phyloP scores from a whole-genome alignment of 2,797 vertebrate species.

The Rhynchotus rufescens region DNA sequence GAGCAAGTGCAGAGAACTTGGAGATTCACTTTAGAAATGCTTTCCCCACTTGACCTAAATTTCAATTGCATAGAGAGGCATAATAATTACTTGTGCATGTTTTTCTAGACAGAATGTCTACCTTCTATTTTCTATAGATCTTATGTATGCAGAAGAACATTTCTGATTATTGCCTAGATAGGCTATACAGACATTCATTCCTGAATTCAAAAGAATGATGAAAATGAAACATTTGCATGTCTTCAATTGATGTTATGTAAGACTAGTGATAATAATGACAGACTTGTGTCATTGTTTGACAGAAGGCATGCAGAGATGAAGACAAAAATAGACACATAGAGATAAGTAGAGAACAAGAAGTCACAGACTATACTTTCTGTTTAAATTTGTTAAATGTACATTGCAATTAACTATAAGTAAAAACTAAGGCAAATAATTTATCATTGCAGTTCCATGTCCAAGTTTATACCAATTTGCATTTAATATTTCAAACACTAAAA shows the following conservation, averaged over 20 bases:
- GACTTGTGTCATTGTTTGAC: neutral
- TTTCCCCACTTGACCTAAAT: neutral
- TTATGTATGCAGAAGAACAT: neutral
- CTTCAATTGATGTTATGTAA: neutral
- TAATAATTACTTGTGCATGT: neutral
- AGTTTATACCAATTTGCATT: neutral
- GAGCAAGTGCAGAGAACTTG: neutral
- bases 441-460: neutral
- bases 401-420: neutral
- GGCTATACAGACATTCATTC: neutral
- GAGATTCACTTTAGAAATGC: neutral
- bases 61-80: neutral
- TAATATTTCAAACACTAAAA: neutral
- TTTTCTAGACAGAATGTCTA: neutral
- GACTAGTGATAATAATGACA: neutral
- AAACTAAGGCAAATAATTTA: neutral
- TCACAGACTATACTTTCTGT: neutral
- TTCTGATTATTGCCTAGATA: neutral
- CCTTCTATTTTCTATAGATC: neutral
- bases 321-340: neutral
- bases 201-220: neutral
- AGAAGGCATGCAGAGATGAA: rapidly evolving
- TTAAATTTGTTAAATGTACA: neutral
- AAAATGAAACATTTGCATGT: neutral
- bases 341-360: neutral